Evolutionary conservation across 2,888 invertebrate genomes (phyloP).

Genomic region (Drosophila histrio): DNA sequence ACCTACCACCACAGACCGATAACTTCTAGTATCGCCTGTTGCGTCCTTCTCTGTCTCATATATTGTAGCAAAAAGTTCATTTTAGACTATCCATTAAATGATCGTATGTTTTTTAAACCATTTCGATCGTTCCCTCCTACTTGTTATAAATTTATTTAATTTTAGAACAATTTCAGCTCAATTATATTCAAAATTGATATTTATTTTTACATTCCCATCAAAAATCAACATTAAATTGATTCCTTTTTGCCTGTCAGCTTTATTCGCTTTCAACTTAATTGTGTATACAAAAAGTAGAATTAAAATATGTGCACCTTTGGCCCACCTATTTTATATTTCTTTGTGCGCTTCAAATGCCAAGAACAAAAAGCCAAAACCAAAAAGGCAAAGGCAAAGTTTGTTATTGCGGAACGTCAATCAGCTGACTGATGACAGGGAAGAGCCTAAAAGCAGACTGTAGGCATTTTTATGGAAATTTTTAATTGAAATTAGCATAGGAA

Average conservation of each 20-base stretch:
- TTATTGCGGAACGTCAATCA: constrained; percentile 2
- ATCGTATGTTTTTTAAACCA: too few relatives aligned
- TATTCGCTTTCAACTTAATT: too few relatives aligned
- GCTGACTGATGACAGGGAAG: constrained; percentile 3
- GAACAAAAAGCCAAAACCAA: not conserved
- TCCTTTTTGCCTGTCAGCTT: constrained; percentile 32
- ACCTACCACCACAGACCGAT: too few relatives aligned
- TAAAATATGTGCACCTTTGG: constrained; percentile 27
- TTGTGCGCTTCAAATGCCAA: not conserved
- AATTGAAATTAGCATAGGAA: constrained; percentile 72
- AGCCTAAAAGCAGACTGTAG: constrained; percentile 8
- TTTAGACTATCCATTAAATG: too few relatives aligned
- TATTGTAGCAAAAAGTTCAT: too few relatives aligned
- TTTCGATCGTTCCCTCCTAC: too few relatives aligned
- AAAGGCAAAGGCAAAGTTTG: constrained; percentile 1
- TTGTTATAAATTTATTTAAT: not conserved
- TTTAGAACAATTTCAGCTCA: not conserved
- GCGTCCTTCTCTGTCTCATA: too few relatives aligned
- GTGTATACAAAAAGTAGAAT: not conserved
- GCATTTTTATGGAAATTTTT: constrained; percentile 64
- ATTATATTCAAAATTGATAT: not conserved
- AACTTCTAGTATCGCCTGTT: too few relatives aligned
- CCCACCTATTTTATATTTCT: constrained; percentile 45
- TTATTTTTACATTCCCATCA: not conserved
- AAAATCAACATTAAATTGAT: constrained; percentile 20